These are phyloP conservation scores for Parauchenoglanis ngamensis DNA, from an alignment of 2,797 vertebrate species.

Conservation along the genomic window DNA sequence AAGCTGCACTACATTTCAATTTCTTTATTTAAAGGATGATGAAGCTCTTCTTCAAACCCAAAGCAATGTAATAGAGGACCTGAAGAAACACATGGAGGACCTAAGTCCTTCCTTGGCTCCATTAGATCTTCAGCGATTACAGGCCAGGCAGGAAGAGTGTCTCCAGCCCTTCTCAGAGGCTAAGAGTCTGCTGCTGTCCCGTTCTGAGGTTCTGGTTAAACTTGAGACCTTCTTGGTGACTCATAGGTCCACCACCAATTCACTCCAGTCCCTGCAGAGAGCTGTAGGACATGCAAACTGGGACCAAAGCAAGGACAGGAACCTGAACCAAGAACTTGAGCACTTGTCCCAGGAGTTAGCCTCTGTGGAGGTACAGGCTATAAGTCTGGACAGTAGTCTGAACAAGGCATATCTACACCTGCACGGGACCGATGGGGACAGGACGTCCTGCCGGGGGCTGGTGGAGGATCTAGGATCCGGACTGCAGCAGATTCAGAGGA, in stretches of 20 bases:
- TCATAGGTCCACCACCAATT: conserved; percentile 59
- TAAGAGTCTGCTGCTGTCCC: conserved; percentile 76
- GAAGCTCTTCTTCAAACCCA: conserved; percentile 73
- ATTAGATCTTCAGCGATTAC: conserved; percentile 80
- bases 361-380: conserved; percentile 79
- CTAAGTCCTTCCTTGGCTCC: conserved; percentile 73
- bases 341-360: conserved; percentile 76
- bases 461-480: conserved; percentile 71
- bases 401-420: conserved; percentile 89
- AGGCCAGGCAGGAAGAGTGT: conserved; percentile 83
- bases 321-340: conserved; percentile 78
- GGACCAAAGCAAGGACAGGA: conserved; percentile 80
- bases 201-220: conserved; percentile 76
- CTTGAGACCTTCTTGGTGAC: conserved; percentile 78
- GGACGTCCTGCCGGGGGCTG: conserved; percentile 75
- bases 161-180: conserved; percentile 85
- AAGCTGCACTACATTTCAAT: background rate
- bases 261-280: conserved; percentile 76
- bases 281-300: conserved; percentile 80
- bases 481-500: conserved; percentile 79
- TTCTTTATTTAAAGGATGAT: conserved; percentile 77
- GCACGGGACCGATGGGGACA: conserved; percentile 66
- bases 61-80: conserved; percentile 65
- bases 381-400: conserved; percentile 82
- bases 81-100: conserved; percentile 76